Percentiles rank a stretch among this genome's conserved stretches.
Conservation (phyloP, 2,113 vertebrate genomes). For the Mionectes macconnelli region DNA sequence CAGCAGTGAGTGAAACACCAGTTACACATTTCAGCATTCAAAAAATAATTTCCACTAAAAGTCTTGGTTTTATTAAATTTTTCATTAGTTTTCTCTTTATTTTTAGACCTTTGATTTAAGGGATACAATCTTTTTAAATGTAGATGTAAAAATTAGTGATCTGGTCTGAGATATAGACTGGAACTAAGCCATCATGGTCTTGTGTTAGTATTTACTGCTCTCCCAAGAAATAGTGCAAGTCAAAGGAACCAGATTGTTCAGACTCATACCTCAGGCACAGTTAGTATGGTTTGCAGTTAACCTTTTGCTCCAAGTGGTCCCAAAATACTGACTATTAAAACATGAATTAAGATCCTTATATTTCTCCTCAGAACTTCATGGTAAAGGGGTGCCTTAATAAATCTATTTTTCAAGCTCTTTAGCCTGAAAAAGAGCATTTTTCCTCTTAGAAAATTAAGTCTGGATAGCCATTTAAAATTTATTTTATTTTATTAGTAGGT, state of each 20-base stretch:
- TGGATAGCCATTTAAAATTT: background rate
- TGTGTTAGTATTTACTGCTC: background rate
- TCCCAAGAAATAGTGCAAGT: background rate
- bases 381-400: background rate
- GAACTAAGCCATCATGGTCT: background rate
- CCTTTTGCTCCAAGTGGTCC: background rate
- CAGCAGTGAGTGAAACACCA: background rate
- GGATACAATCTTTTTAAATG: background rate
- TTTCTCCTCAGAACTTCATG: background rate
- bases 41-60: background rate
- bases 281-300: background rate
- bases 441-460: background rate
- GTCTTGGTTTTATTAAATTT: background rate
- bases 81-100: background rate
- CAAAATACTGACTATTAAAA: background rate
- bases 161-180: background rate
- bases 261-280: background rate
- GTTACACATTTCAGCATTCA: background rate
- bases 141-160: background rate
- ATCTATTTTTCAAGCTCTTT: background rate
- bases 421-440: background rate
- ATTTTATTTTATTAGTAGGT: background rate
- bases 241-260: accelerated
- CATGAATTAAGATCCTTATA: background rate
- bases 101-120: background rate